These are phyloP conservation scores for Hybognathus amarus DNA, from an alignment of 2,797 vertebrate species.

Conservation along the genomic window DNA sequence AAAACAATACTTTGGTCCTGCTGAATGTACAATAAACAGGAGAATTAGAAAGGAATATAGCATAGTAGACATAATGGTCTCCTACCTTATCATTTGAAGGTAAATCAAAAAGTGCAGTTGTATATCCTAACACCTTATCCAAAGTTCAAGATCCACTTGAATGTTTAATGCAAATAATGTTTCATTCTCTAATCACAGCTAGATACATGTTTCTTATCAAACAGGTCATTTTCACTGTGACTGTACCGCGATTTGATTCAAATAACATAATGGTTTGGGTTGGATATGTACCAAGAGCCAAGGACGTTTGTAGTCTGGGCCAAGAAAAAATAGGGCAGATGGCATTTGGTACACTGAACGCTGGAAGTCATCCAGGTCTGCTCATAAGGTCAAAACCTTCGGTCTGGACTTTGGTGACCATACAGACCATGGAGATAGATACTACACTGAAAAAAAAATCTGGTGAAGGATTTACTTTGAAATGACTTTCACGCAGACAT, in stretches of 20 bases:
- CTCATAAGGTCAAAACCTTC: slow-evolving; percentile 50
- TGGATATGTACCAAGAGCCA: slow-evolving; percentile 42
- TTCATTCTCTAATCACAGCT: slow-evolving; percentile 10
- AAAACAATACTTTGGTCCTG: slow-evolving; percentile 18
- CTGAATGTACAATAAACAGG: slow-evolving; percentile 23
- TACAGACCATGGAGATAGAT: slow-evolving; percentile 24
- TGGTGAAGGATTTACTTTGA: not conserved
- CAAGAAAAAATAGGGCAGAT: slow-evolving; percentile 51
- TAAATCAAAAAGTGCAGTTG: slow-evolving; percentile 31
- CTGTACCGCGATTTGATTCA: slow-evolving; percentile 29
- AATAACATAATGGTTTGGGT: slow-evolving; percentile 24
- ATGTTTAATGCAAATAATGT: not conserved
- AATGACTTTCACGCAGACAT: not conserved
- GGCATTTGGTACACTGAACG: slow-evolving; percentile 38
- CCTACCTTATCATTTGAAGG: slow-evolving; percentile 42
- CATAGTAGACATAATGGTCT: slow-evolving; percentile 17
- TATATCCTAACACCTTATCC: not conserved
- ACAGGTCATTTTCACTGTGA: slow-evolving; percentile 6
- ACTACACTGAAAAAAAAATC: not conserved
- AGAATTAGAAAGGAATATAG: slow-evolving; percentile 22
- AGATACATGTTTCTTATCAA: not conserved
- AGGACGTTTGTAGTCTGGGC: slow-evolving; percentile 30
- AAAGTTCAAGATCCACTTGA: slow-evolving; percentile 1
- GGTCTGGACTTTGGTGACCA: slow-evolving; percentile 33
- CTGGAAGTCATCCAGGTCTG: slow-evolving; percentile 45